These are phyloP conservation scores for Enteromius unitaeniatus DNA, from an alignment of 2,797 vertebrate species.

Conservation along the genomic window DNA sequence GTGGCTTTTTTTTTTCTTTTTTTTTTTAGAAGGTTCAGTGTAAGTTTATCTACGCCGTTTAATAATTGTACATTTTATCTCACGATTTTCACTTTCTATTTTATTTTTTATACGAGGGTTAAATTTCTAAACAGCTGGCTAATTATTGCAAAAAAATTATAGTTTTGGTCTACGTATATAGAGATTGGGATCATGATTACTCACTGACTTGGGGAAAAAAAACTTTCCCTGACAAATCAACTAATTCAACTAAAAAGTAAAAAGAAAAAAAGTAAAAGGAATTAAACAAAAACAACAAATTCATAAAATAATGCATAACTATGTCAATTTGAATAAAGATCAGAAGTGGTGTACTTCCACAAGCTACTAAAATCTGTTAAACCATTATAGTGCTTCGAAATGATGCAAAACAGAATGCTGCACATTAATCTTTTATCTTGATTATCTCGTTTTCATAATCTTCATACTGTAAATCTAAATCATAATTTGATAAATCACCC, in stretches of 20 bases:
- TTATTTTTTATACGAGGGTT: too few relatives aligned
- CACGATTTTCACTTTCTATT: too few relatives aligned
- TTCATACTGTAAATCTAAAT: neutral
- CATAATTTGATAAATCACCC: neutral
- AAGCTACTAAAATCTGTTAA: neutral
- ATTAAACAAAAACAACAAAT: too few relatives aligned
- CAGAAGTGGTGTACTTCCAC: neutral
- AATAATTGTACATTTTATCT: neutral
- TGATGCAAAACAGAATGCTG: neutral
- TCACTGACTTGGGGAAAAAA: neutral
- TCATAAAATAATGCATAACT: neutral
- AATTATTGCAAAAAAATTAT: neutral
- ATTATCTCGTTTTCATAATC: neutral
- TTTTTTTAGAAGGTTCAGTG: neutral
- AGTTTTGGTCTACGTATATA: neutral
- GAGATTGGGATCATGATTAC: neutral
- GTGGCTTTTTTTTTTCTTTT: neutral
- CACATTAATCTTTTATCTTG: neutral
- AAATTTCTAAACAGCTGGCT: neutral
- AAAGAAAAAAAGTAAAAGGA: neutral
- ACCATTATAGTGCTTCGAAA: neutral
- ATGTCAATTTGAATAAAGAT: neutral
- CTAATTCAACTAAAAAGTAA: neutral
- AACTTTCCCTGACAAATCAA: neutral
- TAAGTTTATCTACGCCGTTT: neutral